These are phyloP conservation scores for Drosophila parvula DNA, from an alignment of 1,140 invertebrate genomes.

Conservation along the genomic window DNA sequence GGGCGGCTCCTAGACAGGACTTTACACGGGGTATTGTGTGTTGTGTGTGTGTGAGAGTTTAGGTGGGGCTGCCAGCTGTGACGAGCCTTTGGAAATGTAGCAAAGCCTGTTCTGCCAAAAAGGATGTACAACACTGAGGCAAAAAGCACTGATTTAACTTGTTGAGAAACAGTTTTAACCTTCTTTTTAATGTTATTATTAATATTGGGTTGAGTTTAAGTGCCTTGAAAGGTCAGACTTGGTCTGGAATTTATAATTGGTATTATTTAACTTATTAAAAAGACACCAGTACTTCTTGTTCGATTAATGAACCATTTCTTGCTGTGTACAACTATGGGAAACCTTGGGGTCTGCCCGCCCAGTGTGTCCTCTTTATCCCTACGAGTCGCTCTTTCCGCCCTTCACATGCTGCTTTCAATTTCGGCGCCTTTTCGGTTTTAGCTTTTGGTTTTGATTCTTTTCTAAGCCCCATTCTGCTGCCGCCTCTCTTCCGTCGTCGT, in stretches of 20 bases:
- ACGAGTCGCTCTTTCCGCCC: constrained; percentile 15
- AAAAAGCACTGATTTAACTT: background rate
- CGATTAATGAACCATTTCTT: background rate
- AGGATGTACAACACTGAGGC: constrained; percentile 30
- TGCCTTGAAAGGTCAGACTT: no score
- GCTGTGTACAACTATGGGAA: constrained; percentile 13
- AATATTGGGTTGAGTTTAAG: no score
- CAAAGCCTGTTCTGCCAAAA: constrained; percentile 53
- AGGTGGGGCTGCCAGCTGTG: constrained; percentile 68
- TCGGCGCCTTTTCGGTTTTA: constrained; percentile 72
- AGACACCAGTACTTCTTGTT: background rate
- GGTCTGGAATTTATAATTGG: no score
- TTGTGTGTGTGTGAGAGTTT: constrained; percentile 14
- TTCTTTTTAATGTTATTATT: background rate
- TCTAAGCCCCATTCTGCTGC: constrained; percentile 52
- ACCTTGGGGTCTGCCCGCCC: constrained; percentile 25
- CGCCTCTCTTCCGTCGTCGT: background rate
- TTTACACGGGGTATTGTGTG: constrained; percentile 52
- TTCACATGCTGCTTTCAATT: constrained; percentile 75
- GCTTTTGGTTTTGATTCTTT: constrained; percentile 77
- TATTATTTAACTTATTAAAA: no score
- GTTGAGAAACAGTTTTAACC: no score
- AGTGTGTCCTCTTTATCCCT: constrained; percentile 14
- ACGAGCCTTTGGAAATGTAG: constrained; percentile 73
- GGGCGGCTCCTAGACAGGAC: constrained; percentile 59